Base-by-base conservation (phyloP, 92 coral and sea anemone species). In the Porites divaricata region DNA sequence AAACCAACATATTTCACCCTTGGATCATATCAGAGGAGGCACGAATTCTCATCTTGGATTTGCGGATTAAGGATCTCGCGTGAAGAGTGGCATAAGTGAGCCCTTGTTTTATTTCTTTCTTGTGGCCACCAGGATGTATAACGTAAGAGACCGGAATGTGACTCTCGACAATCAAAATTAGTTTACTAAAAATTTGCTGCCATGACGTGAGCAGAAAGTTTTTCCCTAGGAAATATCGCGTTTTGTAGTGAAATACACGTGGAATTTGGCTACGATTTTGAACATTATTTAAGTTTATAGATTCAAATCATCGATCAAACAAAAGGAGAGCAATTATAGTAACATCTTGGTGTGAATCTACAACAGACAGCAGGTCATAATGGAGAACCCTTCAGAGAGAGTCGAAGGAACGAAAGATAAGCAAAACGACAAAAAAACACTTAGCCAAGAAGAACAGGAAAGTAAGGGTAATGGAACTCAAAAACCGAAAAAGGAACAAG, bases 401-500 rank as follows among this genome's bases (percentile, higher is more conserved):
- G 68, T 45, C 67, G 82, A 64, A 45, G 65, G 22, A 10, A 19
- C 26, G 14, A 68, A 16, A 58, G 88, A 50, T 21, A 41, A 26
- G 35, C 57, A n/a, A 7, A 54, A 20, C 1, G 76, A 72, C 64
- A 68, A 77, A 17, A 74, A 85, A 74, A 50, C 10, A 11, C 45
- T 6, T 9, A 58, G 54, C 22, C 63, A 72, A 0, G 81, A 77
- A 23, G 81, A 77, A 23, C 35, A 11, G 2, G 59, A 77, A 49
- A 63, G 72, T 48, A 80, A 78, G 15, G 52, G 17, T 26, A 35
- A 70, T n/a, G 92, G 76, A 54, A 41, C 62, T 50, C 61, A 86
- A 59, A 70, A 82, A 45, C 83, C 91, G 9, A 75, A 41, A 53
- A 92, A 89, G 67, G 98, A 94, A 70, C 88, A 69, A 1, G 12